Conservation (phyloP, 2,113 vertebrate species). For the Propithecus coquereli region DNA sequence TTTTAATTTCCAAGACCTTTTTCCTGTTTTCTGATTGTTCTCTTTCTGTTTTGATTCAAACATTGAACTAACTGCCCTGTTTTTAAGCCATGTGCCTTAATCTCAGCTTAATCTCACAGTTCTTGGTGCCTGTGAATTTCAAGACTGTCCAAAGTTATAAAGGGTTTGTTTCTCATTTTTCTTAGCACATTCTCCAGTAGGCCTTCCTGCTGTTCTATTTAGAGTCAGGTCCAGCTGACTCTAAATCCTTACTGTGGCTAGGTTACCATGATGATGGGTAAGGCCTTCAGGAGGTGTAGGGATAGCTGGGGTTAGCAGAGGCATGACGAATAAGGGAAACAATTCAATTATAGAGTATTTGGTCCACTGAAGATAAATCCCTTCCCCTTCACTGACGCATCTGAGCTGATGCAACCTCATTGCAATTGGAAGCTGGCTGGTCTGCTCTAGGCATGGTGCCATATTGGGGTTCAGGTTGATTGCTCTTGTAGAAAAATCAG, state of each 20-base stretch:
- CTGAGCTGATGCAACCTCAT: background rate
- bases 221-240: background rate
- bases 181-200: background rate
- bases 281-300: background rate
- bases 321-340: background rate
- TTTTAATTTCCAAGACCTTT: background rate
- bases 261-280: background rate
- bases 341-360: background rate
- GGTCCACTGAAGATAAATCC: background rate
- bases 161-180: background rate
- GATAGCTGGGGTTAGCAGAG: background rate
- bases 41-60: background rate
- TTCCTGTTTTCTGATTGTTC: background rate
- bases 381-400: too few species aligned
- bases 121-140: background rate
- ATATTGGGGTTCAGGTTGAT: background rate
- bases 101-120: background rate
- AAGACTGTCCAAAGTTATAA: background rate
- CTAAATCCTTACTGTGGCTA: background rate
- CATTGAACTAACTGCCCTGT: background rate
- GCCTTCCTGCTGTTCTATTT: background rate
- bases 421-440: background rate
- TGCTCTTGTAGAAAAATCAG: background rate
- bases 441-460: background rate
- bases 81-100: background rate